Evolutionary conservation across 1,140 invertebrate genomes (phyloP).

Genomic region (Drosophila leontia): DNA sequence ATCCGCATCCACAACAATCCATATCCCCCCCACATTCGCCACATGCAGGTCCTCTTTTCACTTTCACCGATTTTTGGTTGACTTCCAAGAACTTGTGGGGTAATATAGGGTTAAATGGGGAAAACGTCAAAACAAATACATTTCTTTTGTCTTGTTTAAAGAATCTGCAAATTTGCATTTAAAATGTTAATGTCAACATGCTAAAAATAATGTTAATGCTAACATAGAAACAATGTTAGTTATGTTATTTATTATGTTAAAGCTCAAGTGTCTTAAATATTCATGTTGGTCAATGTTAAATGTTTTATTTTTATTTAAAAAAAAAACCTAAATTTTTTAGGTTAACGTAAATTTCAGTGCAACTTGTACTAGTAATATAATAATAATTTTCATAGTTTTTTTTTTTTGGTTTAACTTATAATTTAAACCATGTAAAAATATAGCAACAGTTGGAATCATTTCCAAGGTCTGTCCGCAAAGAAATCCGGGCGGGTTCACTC

Average conservation of each 20-base stretch:
- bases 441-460: neutral
- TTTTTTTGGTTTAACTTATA: neutral
- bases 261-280: neutral
- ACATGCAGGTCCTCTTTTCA: conserved; percentile 18
- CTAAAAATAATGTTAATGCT: no score
- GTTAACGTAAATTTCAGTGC: no score
- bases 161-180: neutral
- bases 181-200: neutral
- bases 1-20: conserved; percentile 12
- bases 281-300: neutral
- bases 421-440: neutral
- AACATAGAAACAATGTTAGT: neutral
- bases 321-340: no score
- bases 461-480: neutral
- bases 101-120: conserved; percentile 1
- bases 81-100: conserved; percentile 11
- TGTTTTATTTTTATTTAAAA: neutral
- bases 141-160: neutral
- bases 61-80: conserved; percentile 19
- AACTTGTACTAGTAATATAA: neutral
- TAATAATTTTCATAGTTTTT: neutral
- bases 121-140: neutral
- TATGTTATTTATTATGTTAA: neutral
- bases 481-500: neutral
- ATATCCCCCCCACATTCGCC: conserved; percentile 9